These are phyloP conservation scores for Pollenia labialis DNA, from an alignment of 2,888 invertebrate genomes.

Conservation along the genomic window DNA sequence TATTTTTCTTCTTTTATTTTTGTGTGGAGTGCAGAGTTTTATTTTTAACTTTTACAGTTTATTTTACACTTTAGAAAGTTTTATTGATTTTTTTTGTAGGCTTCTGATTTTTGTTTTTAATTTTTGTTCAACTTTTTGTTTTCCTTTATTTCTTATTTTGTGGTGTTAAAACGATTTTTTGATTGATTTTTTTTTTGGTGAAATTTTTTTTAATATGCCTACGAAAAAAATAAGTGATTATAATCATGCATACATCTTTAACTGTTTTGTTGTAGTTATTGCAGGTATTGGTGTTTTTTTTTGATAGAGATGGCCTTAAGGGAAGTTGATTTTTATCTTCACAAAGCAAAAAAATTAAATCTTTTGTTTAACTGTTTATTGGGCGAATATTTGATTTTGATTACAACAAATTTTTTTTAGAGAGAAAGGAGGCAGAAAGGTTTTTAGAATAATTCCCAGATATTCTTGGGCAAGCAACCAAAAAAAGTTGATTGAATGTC, in stretches of 20 bases:
- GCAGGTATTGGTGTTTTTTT: not conserved
- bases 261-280: not conserved
- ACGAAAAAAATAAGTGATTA: constrained; percentile 63
- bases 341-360: not conserved
- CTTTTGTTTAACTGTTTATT: too few relatives aligned
- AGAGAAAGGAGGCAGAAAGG: too few relatives aligned
- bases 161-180: constrained; percentile 67
- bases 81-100: constrained; percentile 71
- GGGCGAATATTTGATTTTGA: too few relatives aligned
- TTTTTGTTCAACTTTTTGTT: constrained; percentile 48
- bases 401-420: too few relatives aligned
- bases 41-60: constrained; percentile 64
- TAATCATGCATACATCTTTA: constrained; percentile 34
- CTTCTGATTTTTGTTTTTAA: constrained; percentile 60
- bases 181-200: constrained; percentile 68
- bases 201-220: constrained; percentile 66
- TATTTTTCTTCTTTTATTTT: constrained; percentile 17
- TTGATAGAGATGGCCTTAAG: not conserved
- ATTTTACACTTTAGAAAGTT: constrained; percentile 73
- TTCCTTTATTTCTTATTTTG: constrained; percentile 52
- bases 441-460: too few relatives aligned
- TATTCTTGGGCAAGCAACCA: too few relatives aligned
- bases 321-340: constrained; percentile 11
- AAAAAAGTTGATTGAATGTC: too few relatives aligned
- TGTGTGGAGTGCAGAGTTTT: constrained; percentile 49